Evolutionary conservation across 2,797 vertebrate species (phyloP).

Genomic region (Cossypha polioptera): DNA sequence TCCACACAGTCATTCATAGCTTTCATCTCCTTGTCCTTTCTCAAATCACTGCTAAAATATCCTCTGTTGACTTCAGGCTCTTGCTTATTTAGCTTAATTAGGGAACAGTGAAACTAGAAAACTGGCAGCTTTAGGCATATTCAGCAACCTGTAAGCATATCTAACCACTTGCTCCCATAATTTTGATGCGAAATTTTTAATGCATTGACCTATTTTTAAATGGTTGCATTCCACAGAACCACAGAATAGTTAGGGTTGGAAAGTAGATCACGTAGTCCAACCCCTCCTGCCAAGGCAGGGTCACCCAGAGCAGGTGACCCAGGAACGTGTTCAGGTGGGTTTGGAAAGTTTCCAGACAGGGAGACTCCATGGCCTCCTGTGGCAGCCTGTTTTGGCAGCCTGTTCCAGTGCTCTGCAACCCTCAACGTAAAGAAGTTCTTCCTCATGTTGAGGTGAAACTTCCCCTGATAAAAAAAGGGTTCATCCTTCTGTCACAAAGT

Average conservation of each 20-base stretch:
- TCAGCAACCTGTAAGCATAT: not conserved
- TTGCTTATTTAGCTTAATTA: not conserved
- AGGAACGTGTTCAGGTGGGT: not conserved
- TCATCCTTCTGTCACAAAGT: not conserved
- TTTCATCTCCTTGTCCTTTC: constrained; percentile 8
- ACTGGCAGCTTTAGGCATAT: not conserved
- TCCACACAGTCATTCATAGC: not conserved
- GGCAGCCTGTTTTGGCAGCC: not conserved
- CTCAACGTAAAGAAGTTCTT: not conserved
- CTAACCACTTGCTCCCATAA: not conserved
- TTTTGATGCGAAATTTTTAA: not conserved
- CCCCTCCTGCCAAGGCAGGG: not conserved
- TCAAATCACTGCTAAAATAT: constrained; percentile 1
- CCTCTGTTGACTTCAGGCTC: not conserved
- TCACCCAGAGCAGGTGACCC: not conserved
- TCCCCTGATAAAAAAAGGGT: not conserved
- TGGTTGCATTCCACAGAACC: not conserved
- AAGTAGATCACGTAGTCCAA: not conserved
- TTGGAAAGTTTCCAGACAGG: not conserved
- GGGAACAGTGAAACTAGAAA: not conserved
- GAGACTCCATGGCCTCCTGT: not conserved
- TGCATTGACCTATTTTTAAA: not conserved
- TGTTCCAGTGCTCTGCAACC: not conserved
- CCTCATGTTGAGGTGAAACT: not conserved
- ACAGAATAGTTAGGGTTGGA: not conserved